These are phyloP conservation scores for Hirtodrosophila confusa DNA, from an alignment of 2,888 invertebrate species.

Conservation along the genomic window DNA sequence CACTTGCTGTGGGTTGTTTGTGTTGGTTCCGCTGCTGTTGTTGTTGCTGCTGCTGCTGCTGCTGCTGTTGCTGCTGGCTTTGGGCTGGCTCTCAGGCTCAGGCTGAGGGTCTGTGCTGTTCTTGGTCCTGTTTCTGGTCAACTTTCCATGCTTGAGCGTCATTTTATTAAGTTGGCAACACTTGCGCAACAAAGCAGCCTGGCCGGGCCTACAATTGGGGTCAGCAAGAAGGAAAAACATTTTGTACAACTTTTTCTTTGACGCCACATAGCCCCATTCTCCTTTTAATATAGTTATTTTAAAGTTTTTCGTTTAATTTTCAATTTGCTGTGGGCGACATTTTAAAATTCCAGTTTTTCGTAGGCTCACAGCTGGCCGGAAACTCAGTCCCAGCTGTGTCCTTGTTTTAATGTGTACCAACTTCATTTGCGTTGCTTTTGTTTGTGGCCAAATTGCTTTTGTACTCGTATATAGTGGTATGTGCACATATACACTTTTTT, in stretches of 20 bases:
- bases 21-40: slow-evolving; percentile 28
- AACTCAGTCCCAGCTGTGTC: slow-evolving; percentile 56
- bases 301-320: slow-evolving; percentile 81
- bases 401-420: slow-evolving; percentile 59
- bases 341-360: slow-evolving; percentile 62
- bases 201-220: slow-evolving; percentile 72
- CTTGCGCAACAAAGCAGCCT: slow-evolving; percentile 58
- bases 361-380: slow-evolving; percentile 41
- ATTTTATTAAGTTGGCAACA: slow-evolving; percentile 79
- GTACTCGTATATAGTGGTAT: slow-evolving; percentile 1
- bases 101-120: slow-evolving; percentile 6
- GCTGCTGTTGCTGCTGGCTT: slow-evolving; percentile 10
- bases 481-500: slow-evolving; percentile 3
- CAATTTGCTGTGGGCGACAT: slow-evolving; percentile 74
- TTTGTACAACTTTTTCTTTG: slow-evolving; percentile 58
- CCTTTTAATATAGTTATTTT: slow-evolving; percentile 72
- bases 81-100: slow-evolving; percentile 4
- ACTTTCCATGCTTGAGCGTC: slow-evolving; percentile 75
- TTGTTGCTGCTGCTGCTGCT: slow-evolving; percentile 8
- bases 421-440: slow-evolving; percentile 29
- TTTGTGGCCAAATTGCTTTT: slow-evolving; percentile 40
- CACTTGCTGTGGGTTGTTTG: slow-evolving; percentile 59
- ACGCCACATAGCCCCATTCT: slow-evolving; percentile 10
- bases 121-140: slow-evolving; percentile 52
- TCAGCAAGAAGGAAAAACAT: slow-evolving; percentile 54